These are phyloP conservation scores for Oncorhynchus mykiss DNA, from an alignment of 2,113 vertebrate genomes.

Conservation along the genomic window DNA sequence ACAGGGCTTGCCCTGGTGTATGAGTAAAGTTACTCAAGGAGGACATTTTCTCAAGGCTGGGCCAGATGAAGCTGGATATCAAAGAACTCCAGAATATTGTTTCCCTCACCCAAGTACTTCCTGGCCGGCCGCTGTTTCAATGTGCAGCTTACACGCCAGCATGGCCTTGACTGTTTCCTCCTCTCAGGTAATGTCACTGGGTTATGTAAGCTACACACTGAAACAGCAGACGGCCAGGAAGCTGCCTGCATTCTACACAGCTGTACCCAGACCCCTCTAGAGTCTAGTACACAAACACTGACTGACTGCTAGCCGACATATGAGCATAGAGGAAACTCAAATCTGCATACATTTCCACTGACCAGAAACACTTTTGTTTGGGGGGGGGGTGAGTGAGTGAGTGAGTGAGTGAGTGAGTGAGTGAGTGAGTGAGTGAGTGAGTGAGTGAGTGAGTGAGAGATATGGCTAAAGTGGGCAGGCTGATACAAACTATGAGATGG, in stretches of 20 bases:
- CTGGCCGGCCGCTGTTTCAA: conserved; percentile 31
- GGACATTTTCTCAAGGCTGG: neutral
- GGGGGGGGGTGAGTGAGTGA: too few relatives aligned
- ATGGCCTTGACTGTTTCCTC: conserved; percentile 26
- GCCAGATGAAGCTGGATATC: neutral
- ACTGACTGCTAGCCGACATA: neutral
- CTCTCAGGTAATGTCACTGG: conserved; percentile 7
- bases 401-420: too few relatives aligned
- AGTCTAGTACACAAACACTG: conserved; percentile 4
- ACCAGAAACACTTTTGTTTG: conserved; percentile 24
- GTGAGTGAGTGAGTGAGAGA: neutral
- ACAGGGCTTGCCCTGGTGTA: too few relatives aligned
- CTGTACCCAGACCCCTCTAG: neutral
- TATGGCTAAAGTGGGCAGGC: neutral
- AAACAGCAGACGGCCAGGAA: conserved; percentile 39
- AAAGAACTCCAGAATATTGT: conserved; percentile 13
- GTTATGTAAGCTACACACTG: conserved; percentile 39
- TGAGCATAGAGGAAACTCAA: conserved; percentile 44
- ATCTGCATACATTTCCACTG: conserved; percentile 43
- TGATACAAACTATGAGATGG: neutral
- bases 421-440: too few relatives aligned
- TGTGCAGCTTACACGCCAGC: conserved; percentile 10
- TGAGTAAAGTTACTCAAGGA: too few relatives aligned
- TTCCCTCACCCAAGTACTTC: conserved; percentile 26
- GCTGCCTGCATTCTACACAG: conserved; percentile 9